Evolutionary conservation across 2,113 vertebrate species (phyloP).

Genomic region (Pelvicachromis taeniatus): DNA sequence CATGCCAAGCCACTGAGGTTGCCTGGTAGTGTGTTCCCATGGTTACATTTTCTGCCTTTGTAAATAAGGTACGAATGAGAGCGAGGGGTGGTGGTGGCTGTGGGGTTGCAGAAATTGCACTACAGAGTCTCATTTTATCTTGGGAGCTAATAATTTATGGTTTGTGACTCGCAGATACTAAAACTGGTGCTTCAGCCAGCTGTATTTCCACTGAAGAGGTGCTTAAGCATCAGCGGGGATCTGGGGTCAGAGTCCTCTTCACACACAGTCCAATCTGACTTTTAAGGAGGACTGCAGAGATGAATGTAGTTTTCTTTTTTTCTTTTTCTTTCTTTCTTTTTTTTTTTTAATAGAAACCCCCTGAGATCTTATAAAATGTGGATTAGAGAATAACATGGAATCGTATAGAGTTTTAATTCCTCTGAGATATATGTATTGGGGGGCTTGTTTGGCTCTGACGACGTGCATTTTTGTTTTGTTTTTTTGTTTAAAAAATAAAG

Average conservation of each 20-base stretch:
- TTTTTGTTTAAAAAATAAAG: fast-evolving
- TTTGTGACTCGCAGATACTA: conserved; percentile 13
- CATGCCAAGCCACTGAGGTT: conserved; percentile 73
- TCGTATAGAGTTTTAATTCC: neutral
- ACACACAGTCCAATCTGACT: neutral
- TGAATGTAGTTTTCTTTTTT: neutral
- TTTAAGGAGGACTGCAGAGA: neutral
- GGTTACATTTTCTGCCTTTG: conserved; percentile 74
- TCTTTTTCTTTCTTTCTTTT: fast-evolving
- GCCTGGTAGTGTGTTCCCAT: conserved; percentile 75
- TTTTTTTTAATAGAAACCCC: neutral
- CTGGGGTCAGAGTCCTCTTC: neutral
- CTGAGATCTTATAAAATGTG: neutral
- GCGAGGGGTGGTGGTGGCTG: neutral
- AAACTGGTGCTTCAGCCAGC: conserved; percentile 10
- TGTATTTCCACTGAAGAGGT: conserved; percentile 1
- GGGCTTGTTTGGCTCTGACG: neutral
- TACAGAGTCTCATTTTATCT: conserved; percentile 35
- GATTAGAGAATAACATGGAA: neutral
- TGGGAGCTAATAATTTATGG: conserved; percentile 52
- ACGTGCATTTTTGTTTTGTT: neutral
- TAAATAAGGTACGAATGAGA: conserved; percentile 68
- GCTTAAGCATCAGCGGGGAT: neutral
- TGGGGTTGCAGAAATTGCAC: conserved; percentile 33
- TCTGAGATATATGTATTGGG: too few species aligned